A percentile compares a stretch with the other conserved stretches of the same genome.
Conservation (phyloP, 2,113 vertebrate genomes). For the Microtus montanus region DNA sequence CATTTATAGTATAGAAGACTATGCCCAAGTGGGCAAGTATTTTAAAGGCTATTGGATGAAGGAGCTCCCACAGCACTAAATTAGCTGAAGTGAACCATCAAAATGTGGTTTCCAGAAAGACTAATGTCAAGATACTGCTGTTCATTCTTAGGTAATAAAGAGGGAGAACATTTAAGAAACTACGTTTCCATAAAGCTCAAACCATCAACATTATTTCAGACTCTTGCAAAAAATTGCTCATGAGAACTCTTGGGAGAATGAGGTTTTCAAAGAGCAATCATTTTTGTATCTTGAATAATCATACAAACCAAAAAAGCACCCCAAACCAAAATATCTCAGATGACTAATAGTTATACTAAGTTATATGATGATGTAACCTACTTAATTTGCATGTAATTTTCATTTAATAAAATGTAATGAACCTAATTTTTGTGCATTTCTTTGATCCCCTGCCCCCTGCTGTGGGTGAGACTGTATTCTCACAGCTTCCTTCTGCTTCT, state of each 20-base stretch:
- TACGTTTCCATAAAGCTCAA: not conserved
- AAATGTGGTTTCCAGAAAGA: conserved; percentile 8
- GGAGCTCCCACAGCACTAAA: not conserved
- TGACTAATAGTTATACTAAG: conserved; percentile 60
- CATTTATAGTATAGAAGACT: no score
- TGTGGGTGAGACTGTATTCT: conserved; percentile 8
- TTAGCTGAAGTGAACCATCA: not conserved
- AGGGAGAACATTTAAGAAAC: not conserved
- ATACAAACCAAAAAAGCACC: not conserved
- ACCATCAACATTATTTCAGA: not conserved
- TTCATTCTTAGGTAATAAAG: not conserved
- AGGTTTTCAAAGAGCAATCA: conserved; percentile 42
- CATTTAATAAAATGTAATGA: conserved; percentile 57
- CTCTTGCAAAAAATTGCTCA: not conserved
- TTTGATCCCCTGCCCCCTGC: not conserved
- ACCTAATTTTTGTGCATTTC: not conserved
- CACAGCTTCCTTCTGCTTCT: not conserved
- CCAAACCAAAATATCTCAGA: conserved; percentile 57
- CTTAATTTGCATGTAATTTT: conserved; percentile 61
- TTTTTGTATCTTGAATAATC: conserved; percentile 58
- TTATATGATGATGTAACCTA: conserved; percentile 52
- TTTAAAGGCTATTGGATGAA: no score
- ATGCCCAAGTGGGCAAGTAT: no score
- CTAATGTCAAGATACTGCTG: not conserved
- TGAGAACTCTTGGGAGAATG: conserved; percentile 9